Conservation (phyloP, 2,797 vertebrate species). For the Poeciliopsis presidionis region DNA sequence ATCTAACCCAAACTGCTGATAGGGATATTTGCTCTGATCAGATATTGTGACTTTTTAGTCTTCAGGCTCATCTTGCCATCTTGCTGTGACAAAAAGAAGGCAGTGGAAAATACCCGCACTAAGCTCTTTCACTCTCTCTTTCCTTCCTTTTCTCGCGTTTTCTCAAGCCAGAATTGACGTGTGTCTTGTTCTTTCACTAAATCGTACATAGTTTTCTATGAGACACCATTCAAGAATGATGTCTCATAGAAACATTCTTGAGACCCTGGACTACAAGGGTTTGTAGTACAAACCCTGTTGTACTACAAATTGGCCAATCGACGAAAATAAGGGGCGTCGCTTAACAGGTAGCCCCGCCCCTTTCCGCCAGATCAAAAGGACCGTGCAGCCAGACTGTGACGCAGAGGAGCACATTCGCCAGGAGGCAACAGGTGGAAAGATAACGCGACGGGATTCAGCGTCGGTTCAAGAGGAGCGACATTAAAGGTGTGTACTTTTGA, state of each 20-base stretch:
- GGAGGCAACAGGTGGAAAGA: constrained; percentile 8
- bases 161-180: constrained; percentile 25
- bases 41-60: not conserved
- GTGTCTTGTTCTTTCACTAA: not conserved
- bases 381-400: not conserved
- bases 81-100: not conserved
- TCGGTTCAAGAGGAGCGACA: not conserved
- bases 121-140: too few species aligned
- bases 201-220: constrained; percentile 32
- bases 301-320: constrained; percentile 50
- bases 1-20: not conserved
- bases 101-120: constrained; percentile 11
- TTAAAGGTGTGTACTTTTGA: not conserved
- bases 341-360: not conserved
- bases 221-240: constrained; percentile 20
- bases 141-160: not conserved
- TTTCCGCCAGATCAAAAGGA: not conserved
- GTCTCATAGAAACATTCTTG: too few species aligned
- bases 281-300: too few species aligned
- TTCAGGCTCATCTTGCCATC: not conserved
- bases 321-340: not conserved
- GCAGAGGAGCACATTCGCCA: constrained; percentile 9
- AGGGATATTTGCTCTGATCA: not conserved
- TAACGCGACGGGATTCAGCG: not conserved
- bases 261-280: too few species aligned